Evolutionary conservation across 2,888 invertebrate genomes (phyloP).

Genomic region (Rhorus exstirpatorius): DNA sequence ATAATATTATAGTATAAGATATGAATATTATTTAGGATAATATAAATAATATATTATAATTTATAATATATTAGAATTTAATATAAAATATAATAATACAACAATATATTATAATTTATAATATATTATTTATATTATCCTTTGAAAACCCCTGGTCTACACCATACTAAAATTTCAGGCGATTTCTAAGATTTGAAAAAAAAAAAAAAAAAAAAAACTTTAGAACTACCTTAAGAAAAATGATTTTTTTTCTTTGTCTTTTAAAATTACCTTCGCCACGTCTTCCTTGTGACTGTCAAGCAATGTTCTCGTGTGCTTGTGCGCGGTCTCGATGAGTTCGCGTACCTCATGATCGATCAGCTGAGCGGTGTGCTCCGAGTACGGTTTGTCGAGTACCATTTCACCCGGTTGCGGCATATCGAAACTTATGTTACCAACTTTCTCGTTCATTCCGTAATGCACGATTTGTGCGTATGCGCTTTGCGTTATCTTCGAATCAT

Average conservation of each 20-base stretch:
- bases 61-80: too few relatives aligned
- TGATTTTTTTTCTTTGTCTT: constrained; percentile 13
- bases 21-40: too few relatives aligned
- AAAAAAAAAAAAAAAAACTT: too few relatives aligned
- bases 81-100: too few relatives aligned
- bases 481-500: constrained; percentile 91
- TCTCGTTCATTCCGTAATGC: constrained; percentile 99
- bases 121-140: too few relatives aligned
- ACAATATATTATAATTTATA: too few relatives aligned
- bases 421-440: constrained; percentile 98
- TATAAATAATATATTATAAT: too few relatives aligned
- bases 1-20: too few relatives aligned
- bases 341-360: constrained; percentile 97
- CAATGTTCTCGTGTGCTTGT: constrained; percentile 92
- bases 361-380: constrained; percentile 98
- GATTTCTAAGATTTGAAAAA: too few relatives aligned
- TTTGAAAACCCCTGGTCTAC: too few relatives aligned
- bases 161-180: too few relatives aligned
- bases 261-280: constrained; percentile 90
- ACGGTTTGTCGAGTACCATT: constrained; percentile 97
- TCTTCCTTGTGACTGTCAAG: constrained; percentile 93
- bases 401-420: constrained; percentile 98
- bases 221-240: too few relatives aligned
- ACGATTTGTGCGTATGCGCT: constrained; percentile 99
- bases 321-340: constrained; percentile 91